These are phyloP conservation scores for Apamea monoglypha DNA, from an alignment of 2,888 invertebrate genomes.

Conservation along the genomic window DNA sequence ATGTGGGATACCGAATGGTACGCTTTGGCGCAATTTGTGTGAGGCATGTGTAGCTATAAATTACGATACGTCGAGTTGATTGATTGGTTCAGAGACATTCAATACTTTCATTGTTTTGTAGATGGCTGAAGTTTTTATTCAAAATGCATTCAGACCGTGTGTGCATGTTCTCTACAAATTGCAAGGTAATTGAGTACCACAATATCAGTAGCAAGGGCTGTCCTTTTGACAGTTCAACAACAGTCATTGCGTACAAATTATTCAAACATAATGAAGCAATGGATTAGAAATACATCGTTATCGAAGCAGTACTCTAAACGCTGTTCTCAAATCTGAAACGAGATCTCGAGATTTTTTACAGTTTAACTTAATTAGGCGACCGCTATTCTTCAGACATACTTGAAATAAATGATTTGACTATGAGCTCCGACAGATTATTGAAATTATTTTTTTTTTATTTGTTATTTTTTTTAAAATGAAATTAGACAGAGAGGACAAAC, in stretches of 20 bases:
- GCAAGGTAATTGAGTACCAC: too few relatives aligned
- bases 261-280: not conserved
- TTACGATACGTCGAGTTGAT: slow-evolving; percentile 29
- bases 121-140: not conserved
- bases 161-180: not conserved
- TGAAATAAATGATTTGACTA: not conserved
- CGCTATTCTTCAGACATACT: too few relatives aligned
- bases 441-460: too few relatives aligned
- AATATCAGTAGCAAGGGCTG: too few relatives aligned
- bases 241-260: too few relatives aligned
- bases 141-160: not conserved
- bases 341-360: too few relatives aligned
- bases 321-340: too few relatives aligned
- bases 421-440: not conserved
- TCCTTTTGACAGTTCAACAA: too few relatives aligned
- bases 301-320: too few relatives aligned
- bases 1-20: not conserved
- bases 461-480: not conserved
- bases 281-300: not conserved
- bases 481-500: not conserved
- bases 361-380: too few relatives aligned
- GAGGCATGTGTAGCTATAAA: slow-evolving; percentile 13
- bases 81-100: slow-evolving; percentile 17
- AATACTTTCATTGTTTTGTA: slow-evolving; percentile 3
- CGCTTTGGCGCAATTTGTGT: slow-evolving; percentile 17